Evolutionary conservation across 2,113 vertebrate species (phyloP), one percentile per base, ranked within the genome.

Genomic region (Nibea coibor): DNA sequence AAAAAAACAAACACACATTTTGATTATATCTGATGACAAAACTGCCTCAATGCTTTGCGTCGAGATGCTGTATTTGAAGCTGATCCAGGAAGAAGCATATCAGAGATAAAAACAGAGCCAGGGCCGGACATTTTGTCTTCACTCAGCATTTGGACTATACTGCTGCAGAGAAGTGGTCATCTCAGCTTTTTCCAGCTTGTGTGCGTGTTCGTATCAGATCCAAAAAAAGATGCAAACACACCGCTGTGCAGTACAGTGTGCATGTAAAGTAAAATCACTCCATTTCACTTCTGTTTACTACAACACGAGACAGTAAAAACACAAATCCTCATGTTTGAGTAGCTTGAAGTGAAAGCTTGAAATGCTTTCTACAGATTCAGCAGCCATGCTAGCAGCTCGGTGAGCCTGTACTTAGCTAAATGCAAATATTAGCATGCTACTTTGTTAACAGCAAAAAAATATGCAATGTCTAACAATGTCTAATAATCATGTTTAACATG

Each of bases 91-190:
- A 67, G 80, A 89, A 81, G 82, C 47, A 48, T 71, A 85, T 82
- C 54, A 76, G 80, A 22, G 84, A 85, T 75, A 48, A 81, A 85
- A 78, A 64, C 74, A 22, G 72, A 83, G 76, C 1, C 10, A 20
- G 48, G 78, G 91, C 81, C 80, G 81, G 66, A 53, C 2, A 28
- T 8, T 87, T 88, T 78, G 65, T 87, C 86, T 85, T 54, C 51
- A 4, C 84, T 88, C 89, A 91, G 86, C 89, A 90, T 59, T 80
- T 86, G 84, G 82, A 83, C 80, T 69, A 53, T 12, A 11, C 66
- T 26, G 68, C 65, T 59, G 77, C 43, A 64, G 71, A 80, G 78
- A 90, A 91, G 78, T 78, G 72, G 84, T 81, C 85, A 69, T 35
- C 70, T 89, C 83, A 88, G 88, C 85, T 79, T 58, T 87, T 88